phyloP scores from a whole-genome alignment of 1,140 invertebrate genomes.

The Chymomyza costata region DNA sequence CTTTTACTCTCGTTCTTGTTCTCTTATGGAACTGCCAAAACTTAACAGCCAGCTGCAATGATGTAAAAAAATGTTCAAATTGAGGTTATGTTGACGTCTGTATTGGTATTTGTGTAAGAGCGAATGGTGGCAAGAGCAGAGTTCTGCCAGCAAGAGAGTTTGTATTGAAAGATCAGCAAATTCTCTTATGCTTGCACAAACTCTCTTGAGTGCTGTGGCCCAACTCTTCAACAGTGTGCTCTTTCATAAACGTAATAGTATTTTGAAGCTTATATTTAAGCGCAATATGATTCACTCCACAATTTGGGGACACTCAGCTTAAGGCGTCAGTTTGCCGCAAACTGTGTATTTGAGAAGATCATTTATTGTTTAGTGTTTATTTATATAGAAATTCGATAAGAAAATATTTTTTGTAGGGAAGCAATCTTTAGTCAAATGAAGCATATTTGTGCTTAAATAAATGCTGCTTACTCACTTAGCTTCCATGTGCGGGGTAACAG shows the following conservation, averaged over 20 bases:
- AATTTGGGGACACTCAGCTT: constrained; percentile 15
- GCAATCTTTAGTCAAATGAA: too few species aligned
- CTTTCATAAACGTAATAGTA: too few species aligned
- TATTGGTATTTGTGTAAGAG: constrained; percentile 1
- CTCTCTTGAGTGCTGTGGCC: constrained; percentile 9
- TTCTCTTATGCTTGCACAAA: too few species aligned
- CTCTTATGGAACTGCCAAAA: not conserved
- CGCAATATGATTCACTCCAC: constrained; percentile 14
- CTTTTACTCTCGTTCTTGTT: not conserved
- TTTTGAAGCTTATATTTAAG: too few species aligned
- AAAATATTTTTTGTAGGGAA: too few species aligned
- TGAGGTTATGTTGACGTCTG: constrained; percentile 46
- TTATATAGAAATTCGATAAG: too few species aligned
- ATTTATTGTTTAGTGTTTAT: constrained; percentile 32
- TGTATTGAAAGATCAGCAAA: not conserved
- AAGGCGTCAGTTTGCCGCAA: constrained; percentile 21
- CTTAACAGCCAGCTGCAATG: constrained; percentile 5
- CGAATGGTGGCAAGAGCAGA: constrained; percentile 10
- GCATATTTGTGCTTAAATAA: too few species aligned
- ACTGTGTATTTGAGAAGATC: constrained; percentile 29
- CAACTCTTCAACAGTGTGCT: constrained; percentile 3
- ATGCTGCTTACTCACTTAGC: constrained; percentile 5
- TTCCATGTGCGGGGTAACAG: not conserved
- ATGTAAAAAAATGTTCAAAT: constrained; percentile 19
- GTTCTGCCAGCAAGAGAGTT: too few species aligned